Percentiles rank a stretch among this genome's conserved stretches.
phyloP scores from a whole-genome alignment of 2,888 invertebrate genomes.

The Sarcophaga carnaria region DNA sequence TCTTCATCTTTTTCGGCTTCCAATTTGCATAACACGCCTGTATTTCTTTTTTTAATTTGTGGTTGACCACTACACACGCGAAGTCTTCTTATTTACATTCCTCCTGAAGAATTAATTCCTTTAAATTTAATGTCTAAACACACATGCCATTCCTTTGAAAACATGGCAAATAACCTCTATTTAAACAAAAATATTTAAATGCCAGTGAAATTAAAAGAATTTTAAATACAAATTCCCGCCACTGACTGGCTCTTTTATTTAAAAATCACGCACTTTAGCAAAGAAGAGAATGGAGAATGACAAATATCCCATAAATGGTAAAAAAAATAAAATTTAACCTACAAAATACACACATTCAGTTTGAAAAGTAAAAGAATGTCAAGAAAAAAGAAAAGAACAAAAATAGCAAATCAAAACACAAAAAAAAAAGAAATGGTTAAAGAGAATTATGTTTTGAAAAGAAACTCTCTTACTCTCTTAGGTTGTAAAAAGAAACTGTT shows the following conservation, averaged over 20 bases:
- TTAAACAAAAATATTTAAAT: no score
- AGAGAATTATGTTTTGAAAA: neutral
- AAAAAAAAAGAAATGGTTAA: neutral
- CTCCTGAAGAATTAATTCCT: no score
- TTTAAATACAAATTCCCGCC: neutral
- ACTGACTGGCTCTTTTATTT: neutral
- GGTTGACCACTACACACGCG: no score
- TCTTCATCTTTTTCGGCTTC: no score
- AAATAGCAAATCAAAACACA: neutral
- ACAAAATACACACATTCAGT: slow-evolving; percentile 15
- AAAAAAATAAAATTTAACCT: slow-evolving; percentile 13
- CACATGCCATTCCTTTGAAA: no score
- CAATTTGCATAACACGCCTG: no score
- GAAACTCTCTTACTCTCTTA: neutral
- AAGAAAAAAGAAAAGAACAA: slow-evolving; percentile 3
- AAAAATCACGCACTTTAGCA: slow-evolving; percentile 1
- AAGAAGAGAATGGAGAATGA: neutral
- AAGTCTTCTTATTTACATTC: no score
- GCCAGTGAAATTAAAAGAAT: no score
- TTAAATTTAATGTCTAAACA: no score
- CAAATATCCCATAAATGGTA: neutral
- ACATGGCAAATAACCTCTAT: no score
- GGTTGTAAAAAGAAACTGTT: neutral
- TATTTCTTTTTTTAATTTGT: no score
- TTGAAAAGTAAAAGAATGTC: neutral